Evolutionary conservation across 2,797 vertebrate species (phyloP), one percentile per base, ranked within the genome.

Genomic region (Fistularia commersonii): DNA sequence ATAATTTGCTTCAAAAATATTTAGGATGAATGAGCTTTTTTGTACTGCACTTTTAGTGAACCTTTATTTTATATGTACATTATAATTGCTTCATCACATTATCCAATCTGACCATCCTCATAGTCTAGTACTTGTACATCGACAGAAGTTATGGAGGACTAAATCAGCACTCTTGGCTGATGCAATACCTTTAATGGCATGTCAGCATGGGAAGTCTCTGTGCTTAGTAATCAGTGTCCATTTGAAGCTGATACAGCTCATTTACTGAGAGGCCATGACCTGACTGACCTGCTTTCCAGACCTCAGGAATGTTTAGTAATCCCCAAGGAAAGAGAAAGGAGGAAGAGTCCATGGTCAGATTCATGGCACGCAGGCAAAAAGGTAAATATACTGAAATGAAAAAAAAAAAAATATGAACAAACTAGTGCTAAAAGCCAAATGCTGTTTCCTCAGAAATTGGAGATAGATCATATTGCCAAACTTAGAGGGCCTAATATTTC

Each of bases 191-290:
- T 65, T 31, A 46, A 35, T 64, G 41, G 52, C 61, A 61, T 2
- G 13, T 53, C 49, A 53, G 54, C 41, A 52, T 47, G 48, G 53
- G 39, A 60, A 53, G 44, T 62, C 40, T 45, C 31, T 58, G 38
- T 38, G 40, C 53, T 58, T 13, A 34, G 47, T 69, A 58, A 72
- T 70, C 47, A 48, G 32, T 56, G 50, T 59, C 72, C 66, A 60
- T 71, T 57, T 76, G 52, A 69, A 56, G 42, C 46, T 64, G 66
- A 77, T 73, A 57, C 71, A 75, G 69, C 68, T 81, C 74, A 76
- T 80, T 84, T 76, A 78, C 49, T 45, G 31, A 8, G 69, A 76
- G 67, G 69, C 53, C 66, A 10, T 61, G 72, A 76, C 74, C 80
- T 41, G 42, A 37, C 8, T 63, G 64, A 83, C 47, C 63, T 51